phyloP scores from a whole-genome alignment of 2,797 vertebrate genomes.

The Phoxinus dragarum region DNA sequence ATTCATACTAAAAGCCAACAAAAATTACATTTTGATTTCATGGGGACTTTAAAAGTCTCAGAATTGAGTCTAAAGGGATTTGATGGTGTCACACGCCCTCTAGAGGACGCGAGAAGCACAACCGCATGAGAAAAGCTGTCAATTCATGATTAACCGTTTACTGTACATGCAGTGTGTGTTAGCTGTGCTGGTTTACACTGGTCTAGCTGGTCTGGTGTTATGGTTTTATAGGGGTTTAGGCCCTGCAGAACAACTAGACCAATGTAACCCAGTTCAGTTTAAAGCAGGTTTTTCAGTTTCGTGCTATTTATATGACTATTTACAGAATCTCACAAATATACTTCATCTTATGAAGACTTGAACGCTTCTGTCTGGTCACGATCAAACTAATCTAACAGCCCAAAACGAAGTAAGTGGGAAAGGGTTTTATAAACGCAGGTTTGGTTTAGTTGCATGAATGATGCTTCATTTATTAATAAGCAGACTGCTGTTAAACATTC shows the following conservation, averaged over 20 bases:
- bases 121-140: background rate
- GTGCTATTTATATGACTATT: background rate
- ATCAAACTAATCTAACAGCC: background rate
- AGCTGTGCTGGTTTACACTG: background rate
- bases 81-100: conserved; percentile 52
- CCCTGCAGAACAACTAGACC: background rate
- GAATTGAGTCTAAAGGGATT: background rate
- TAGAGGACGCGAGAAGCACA: conserved; percentile 48
- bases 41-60: background rate
- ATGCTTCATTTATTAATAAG: background rate
- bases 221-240: background rate
- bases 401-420: background rate
- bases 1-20: too few relatives aligned
- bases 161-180: background rate
- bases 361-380: too few relatives aligned
- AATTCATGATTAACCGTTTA: background rate
- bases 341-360: background rate
- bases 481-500: background rate
- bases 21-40: too few relatives aligned
- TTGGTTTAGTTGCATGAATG: background rate
- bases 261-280: background rate
- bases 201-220: background rate
- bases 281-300: background rate
- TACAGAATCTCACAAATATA: background rate
- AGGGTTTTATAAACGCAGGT: background rate